A percentile compares a stretch with the other conserved stretches of the same genome.
These are phyloP conservation scores for Apocrypta bakeri DNA, from an alignment of 1,140 invertebrate genomes.

Conservation along the genomic window DNA sequence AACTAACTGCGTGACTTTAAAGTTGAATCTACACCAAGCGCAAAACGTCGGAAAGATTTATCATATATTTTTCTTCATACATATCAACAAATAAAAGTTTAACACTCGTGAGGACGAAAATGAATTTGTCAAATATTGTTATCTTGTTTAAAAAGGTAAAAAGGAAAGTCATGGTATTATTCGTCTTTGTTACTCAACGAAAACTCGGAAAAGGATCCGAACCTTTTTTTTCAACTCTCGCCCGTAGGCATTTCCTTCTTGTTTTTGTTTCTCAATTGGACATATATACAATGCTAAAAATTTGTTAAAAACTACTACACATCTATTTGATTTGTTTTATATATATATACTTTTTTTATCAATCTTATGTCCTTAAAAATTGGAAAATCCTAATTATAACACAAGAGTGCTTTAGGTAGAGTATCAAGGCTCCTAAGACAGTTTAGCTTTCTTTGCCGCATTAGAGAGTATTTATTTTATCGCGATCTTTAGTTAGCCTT, in stretches of 20 bases:
- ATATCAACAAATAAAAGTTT: conserved; percentile 25
- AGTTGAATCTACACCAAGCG: conserved; percentile 53
- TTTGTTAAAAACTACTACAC: conserved; percentile 72
- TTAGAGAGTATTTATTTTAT: too few species aligned
- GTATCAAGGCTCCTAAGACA: conserved; percentile 41
- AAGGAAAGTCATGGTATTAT: conserved; percentile 12
- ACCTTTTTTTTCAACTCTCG: conserved; percentile 7
- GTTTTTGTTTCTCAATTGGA: conserved; percentile 63
- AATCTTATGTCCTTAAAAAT: conserved; percentile 66
- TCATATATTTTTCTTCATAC: conserved; percentile 16
- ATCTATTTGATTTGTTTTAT: conserved; percentile 65
- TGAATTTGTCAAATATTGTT: conserved; percentile 28
- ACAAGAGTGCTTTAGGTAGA: conserved; percentile 53
- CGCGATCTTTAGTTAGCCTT: too few species aligned
- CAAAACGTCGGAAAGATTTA: conserved; percentile 49
- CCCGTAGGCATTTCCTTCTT: conserved; percentile 41
- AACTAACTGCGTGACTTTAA: conserved; percentile 33
- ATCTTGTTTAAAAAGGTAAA: conserved; percentile 26
- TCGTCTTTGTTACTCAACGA: neutral
- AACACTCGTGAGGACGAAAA: conserved; percentile 46
- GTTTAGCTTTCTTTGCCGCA: neutral
- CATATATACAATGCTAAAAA: conserved; percentile 72
- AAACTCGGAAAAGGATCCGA: conserved; percentile 19
- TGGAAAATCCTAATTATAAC: conserved; percentile 70
- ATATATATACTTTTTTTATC: conserved; percentile 59